Conservation (phyloP, 1,140 invertebrate genomes). For the Lasaia peninsularis region DNA sequence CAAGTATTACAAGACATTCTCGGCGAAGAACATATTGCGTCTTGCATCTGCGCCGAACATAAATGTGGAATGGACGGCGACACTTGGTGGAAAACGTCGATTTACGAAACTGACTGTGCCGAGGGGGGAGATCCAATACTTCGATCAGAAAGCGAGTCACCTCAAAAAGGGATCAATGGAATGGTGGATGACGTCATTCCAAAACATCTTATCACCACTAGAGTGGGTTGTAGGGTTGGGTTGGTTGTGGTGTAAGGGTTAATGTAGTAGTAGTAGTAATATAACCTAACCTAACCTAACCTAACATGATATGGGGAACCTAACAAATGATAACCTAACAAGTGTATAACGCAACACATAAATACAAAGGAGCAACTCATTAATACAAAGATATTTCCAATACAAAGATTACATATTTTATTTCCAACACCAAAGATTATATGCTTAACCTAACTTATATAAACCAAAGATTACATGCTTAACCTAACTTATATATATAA, state of each 20-base stretch:
- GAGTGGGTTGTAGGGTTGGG: no score
- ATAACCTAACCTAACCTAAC: slow-evolving; percentile 16
- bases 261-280: no score
- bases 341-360: neutral
- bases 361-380: slow-evolving; percentile 5
- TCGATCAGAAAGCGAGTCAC: slow-evolving; percentile 24
- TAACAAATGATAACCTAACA: slow-evolving; percentile 12
- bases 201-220: no score
- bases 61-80: slow-evolving; percentile 17
- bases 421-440: slow-evolving; percentile 5
- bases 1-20: slow-evolving; percentile 20
- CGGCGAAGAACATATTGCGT: slow-evolving; percentile 17
- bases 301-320: slow-evolving; percentile 7
- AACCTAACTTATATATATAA: slow-evolving; percentile 7
- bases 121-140: slow-evolving; percentile 26
- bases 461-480: slow-evolving; percentile 11
- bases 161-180: slow-evolving; percentile 8
- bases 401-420: neutral
- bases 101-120: slow-evolving; percentile 20
- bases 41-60: slow-evolving; percentile 21
- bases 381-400: slow-evolving; percentile 7
- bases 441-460: slow-evolving; percentile 10
- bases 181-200: no score
- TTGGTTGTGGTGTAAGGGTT: no score
- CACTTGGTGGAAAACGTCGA: neutral